Evolutionary conservation across 2,113 vertebrate species (phyloP), one percentile per base, ranked within the genome.

Genomic region (human (Homo sapiens)): DNA sequence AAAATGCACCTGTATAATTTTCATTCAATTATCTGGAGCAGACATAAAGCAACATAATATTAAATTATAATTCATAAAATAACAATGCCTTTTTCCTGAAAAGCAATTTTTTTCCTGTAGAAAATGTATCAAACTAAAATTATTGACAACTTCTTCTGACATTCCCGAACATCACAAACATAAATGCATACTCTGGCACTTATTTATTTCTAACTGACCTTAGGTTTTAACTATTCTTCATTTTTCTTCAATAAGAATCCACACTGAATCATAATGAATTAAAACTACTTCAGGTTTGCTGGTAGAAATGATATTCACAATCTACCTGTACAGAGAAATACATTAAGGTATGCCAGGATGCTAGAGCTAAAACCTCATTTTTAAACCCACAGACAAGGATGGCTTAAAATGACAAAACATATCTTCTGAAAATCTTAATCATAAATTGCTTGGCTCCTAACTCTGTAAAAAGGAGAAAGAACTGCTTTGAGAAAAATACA

Each of bases 401-500:
- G 73, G 92, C 82, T 97, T 86, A 94, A 94, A 95, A 94, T 90
- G 78, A 93, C 82, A 80, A 43, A 97, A 73, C 23, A 87, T 61
- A 85, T 52, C 90, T 70, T 96, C 76, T 57, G 82, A 95, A 97
- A 96, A 86, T 96, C 94, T 96, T 95, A 87, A 97, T 94, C 64
- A 0, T 83, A 96, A 98, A 97, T 96, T 97, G 89, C 94, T 95
- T 93, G 73, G 70, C 75, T 97, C 89, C 85, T 78, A 86, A 97
- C 94, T 97, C 94, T 81, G 38, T 82, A 45, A 82, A 84, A 95
- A 89, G 57, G 79, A 87, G 81, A 86, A 92, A 83, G 94, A 97
- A 97, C 84, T 96, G 86, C 97, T 97, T 96, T 87, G 87, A 96
- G 96, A 97, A 97, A 97, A 98, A 96, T 92, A 96, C 57, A 90